Base-by-base conservation (phyloP, 2,888 invertebrate species). In the Chironomus riparius region DNA sequence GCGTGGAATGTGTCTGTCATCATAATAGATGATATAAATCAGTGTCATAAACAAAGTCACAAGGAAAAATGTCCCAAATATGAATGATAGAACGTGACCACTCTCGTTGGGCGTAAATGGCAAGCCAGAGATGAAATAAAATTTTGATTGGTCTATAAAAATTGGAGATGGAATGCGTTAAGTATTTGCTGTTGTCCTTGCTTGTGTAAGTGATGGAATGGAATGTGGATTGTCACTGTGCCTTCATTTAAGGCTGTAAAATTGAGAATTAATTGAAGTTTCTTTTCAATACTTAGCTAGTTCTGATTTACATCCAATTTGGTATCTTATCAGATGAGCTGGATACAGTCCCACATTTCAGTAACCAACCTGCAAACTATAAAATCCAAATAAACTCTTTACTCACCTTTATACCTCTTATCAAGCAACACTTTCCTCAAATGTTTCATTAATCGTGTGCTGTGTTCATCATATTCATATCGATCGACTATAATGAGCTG, bases 401-500 rank as follows among this genome's bases (percentile, higher is more conserved):
- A 76, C 76, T 76, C 56, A 76, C 76, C 38, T 15, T 48, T 13
- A 69, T 28, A 76, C 5, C 24, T n/a, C 6, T 61, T 15, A 38
- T 69, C 69, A 4, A 76, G 24, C 21, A 69, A 10, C 1, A 10
- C 78, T 0, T 78, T 78, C 18, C 79, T 77, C 3, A 84, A 77
- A 2, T 77, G 78, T 7, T 78, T 76, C 76, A 83, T 79, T 71
- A 84, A 82, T 7, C 79, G 75, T 0, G 80, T 78, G 77, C 84
- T 84, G 15, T 78, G 80, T 56, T 81, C 82, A 61, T 78, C 78
- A 48, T 84, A 84, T n/a, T 77, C 78, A 4, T 77, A 78, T 68
- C 79, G 80, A 77, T 84, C 85, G 3, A 81, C 76, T 6, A 83
- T 76, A 2, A 83, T 77, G 4, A 80, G 80, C 76, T 85, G 84